Evolutionary conservation across 2,888 invertebrate genomes (phyloP).

Genomic region (Sinopyrophorus schimmeli): DNA sequence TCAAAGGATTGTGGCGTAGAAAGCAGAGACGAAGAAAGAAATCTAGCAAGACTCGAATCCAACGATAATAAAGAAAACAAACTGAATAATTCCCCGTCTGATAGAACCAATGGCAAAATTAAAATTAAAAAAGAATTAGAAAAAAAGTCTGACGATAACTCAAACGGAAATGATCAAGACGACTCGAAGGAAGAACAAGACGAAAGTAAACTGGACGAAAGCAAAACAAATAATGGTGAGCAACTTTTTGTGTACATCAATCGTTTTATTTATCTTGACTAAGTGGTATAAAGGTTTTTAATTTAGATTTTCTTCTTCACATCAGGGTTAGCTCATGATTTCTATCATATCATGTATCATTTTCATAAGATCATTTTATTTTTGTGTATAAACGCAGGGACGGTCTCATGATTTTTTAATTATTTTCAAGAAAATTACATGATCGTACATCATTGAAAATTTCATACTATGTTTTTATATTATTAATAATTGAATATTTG

Average conservation of each 20-base stretch:
- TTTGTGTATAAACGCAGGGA: background rate
- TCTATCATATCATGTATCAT: conserved; percentile 7
- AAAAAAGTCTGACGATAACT: conserved; percentile 22
- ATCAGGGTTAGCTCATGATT: conserved; percentile 16
- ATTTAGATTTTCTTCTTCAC: background rate
- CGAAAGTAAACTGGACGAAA: conserved; percentile 9
- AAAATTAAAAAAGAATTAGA: conserved; percentile 31
- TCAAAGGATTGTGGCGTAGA: conserved; percentile 17
- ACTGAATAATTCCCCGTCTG: conserved; percentile 29
- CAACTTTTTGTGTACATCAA: background rate
- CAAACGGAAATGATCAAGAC: conserved; percentile 9
- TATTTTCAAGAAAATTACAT: background rate
- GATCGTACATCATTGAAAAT: too few relatives aligned
- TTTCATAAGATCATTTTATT: too few relatives aligned
- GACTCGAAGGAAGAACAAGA: background rate
- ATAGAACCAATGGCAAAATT: conserved; percentile 36
- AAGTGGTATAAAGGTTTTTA: background rate
- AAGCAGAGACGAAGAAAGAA: conserved; percentile 28
- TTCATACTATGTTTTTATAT: background rate
- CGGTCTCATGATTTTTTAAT: background rate
- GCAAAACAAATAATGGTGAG: conserved; percentile 11
- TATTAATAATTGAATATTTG: background rate
- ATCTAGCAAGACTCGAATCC: conserved; percentile 21
- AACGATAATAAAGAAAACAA: conserved; percentile 34
- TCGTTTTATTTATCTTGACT: background rate